Base-by-base conservation (phyloP, 2,888 invertebrate species). In the Melieria picta region DNA sequence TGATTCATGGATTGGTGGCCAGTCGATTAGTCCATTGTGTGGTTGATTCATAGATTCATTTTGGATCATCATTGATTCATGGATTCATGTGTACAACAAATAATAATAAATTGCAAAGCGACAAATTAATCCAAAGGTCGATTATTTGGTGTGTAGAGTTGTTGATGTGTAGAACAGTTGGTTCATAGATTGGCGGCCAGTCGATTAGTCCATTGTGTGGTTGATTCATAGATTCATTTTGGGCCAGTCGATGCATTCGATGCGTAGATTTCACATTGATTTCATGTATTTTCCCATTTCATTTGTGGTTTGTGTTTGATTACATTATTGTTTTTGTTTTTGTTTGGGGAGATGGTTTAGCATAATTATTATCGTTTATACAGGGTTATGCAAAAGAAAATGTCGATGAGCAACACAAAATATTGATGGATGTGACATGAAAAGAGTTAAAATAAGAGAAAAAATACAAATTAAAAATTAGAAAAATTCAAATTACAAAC, bases 371-470 rank as follows among this genome's bases (percentile, higher is more conserved):
- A 30, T 30, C 30, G 30, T 50, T 50, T 65, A 60, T 65, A 67
- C 64, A 73, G 52, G 64, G 52, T 73, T 68, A 72, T 66, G 61
- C 43, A 70, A 65, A 48, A 42, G 56, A 16, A 58, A 67, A 67
- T 65, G 67, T 62, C 55, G 67, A 65, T 66, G 66, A 71, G 61
- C 58, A 62, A 78, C 71, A 77, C 66, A 75, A 70, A 74, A 71
- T 30, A 65, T 72, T 72, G 72, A 71, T 71, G 69, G 63, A 71
- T 56, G 74, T 60, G 71, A 69, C 71, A 75, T 65, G 57, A 68
- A 73, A 46, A 73, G 65, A 74, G 63, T 71, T 73, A 74, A 67
- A 65, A 42, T 58, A 67, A 74, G 68, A 71, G 45, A 69, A 61
- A 56, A 57, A 52, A 30, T 30, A 30, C 5, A 64, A 72, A 61